phyloP scores from a whole-genome alignment of 2,797 vertebrate species.

The Cephalopachus bancanus region DNA sequence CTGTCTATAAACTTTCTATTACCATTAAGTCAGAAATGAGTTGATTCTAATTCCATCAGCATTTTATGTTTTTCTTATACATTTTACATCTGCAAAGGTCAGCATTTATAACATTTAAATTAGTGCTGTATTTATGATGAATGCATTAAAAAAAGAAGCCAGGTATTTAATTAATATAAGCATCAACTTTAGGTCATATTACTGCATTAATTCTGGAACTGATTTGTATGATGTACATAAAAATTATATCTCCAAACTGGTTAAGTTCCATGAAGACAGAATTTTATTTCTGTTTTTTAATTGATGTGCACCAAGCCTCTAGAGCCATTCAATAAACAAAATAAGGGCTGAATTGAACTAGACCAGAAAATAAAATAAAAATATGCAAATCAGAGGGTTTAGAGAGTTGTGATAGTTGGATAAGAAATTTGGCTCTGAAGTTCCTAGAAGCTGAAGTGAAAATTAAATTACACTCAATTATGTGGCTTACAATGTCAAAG shows the following conservation, averaged over 20 bases:
- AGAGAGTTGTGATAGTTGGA: neutral
- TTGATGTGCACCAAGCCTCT: neutral
- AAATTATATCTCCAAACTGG: neutral
- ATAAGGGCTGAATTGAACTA: conserved; percentile 9
- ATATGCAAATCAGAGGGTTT: neutral
- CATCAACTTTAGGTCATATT: conserved; percentile 33
- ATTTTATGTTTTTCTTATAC: conserved; percentile 80
- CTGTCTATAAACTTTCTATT: conserved; percentile 77
- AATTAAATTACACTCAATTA: conserved; percentile 23
- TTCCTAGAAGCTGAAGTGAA: conserved; percentile 42
- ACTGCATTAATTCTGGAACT: conserved; percentile 44
- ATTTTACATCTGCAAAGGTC: conserved; percentile 77
- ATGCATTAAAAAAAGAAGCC: conserved; percentile 58
- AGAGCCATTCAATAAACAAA: neutral
- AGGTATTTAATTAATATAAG: conserved; percentile 72
- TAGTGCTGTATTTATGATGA: conserved; percentile 64
- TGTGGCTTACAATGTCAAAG: conserved; percentile 16
- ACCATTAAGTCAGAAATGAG: conserved; percentile 80
- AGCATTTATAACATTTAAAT: conserved; percentile 72
- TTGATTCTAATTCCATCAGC: conserved; percentile 82
- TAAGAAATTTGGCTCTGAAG: conserved; percentile 53
- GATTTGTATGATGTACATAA: neutral
- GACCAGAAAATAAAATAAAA: conserved; percentile 35
- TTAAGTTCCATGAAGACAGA: neutral
- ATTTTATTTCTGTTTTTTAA: conserved; percentile 63